A percentile compares a stretch with the other conserved stretches of the same genome.
These are phyloP conservation scores for Belgica antarctica DNA, from an alignment of 2,888 invertebrate genomes.

Conservation along the genomic window DNA sequence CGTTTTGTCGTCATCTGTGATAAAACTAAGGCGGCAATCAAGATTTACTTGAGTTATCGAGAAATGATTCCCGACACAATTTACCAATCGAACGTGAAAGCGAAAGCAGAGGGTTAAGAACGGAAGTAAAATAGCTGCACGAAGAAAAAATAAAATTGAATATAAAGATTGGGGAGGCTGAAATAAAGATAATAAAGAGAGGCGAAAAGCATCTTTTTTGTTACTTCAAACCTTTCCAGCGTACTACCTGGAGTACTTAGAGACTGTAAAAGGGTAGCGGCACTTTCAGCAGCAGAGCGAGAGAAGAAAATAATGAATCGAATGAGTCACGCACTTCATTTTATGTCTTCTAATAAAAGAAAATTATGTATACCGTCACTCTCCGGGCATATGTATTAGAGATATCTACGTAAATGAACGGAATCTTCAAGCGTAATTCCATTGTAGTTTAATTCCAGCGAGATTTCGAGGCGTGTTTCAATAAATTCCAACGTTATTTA, in stretches of 20 bases:
- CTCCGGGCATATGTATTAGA: constrained; percentile 4
- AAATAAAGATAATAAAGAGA: constrained; percentile 23
- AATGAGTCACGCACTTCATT: constrained; percentile 43
- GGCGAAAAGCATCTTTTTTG: constrained; percentile 18
- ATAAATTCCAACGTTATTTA: constrained; percentile 16
- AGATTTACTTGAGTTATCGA: constrained; percentile 21
- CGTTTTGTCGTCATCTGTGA: not conserved
- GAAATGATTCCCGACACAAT: constrained; percentile 17
- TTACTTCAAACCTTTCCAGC: not conserved
- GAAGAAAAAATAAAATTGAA: constrained; percentile 17
- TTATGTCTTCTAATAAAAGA: constrained; percentile 18
- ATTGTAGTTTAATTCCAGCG: not conserved
- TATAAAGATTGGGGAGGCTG: constrained; percentile 8
- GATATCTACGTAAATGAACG: not conserved
- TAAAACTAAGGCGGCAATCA: not conserved
- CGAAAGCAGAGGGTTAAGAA: constrained; percentile 9
- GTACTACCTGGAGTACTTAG: constrained; percentile 16
- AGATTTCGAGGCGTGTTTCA: not conserved
- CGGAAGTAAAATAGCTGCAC: constrained; percentile 14
- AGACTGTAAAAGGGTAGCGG: not conserved
- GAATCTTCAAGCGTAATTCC: not conserved
- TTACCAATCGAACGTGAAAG: no score
- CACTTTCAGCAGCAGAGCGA: not conserved
- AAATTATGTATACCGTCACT: constrained; percentile 19
- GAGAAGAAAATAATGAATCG: constrained; percentile 38